Base-by-base conservation (phyloP, 2,888 invertebrate species). In the Panopea generosa region DNA sequence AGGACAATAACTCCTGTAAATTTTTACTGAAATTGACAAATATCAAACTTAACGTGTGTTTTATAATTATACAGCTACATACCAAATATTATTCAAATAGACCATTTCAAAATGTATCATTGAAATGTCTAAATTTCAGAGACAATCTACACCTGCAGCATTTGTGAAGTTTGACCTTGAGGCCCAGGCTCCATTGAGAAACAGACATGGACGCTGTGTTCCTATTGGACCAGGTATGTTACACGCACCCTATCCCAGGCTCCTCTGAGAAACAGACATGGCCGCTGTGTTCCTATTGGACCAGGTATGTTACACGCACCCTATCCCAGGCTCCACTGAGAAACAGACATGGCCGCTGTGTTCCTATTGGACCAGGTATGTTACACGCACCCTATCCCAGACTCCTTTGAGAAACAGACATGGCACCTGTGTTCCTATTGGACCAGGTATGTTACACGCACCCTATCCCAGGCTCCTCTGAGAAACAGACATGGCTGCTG, bases 301-400 rank as follows among this genome's bases (percentile, higher is more conserved):
- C n/a, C n/a, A n/a, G n/a, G n/a, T n/a, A n/a, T n/a, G n/a, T n/a
- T n/a, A n/a, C n/a, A n/a, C n/a, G n/a, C n/a, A n/a, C n/a, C n/a
- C n/a, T n/a, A n/a, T n/a, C 96, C 0, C 98, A 98, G 0, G 97
- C 97, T 86, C 97, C 98, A 0, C 93, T 98, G 2, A 94, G 99
- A 63, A 95, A 96, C 85, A 62, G 83, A 0, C 94, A 95, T 79
- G 99, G 99, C 29, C 94, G 98, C 2, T 99, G 99, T 92, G 95
- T 96, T 50, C 94, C 95, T 1, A 97, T 97, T 90, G 94, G 94
- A 87, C 94, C 96, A 2, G 96, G 96, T 89, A 98, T 43, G 71
- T 40, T 40, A 40, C n/a, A n/a, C n/a, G n/a, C n/a, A n/a, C n/a
- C n/a, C n/a, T n/a, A n/a, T n/a, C 96, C 0, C 98, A 98, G 0